Percentiles rank a stretch among this genome's conserved stretches.
These are phyloP conservation scores for Diabrotica undecimpunctata DNA, from an alignment of 1,140 invertebrate species.

Conservation along the genomic window DNA sequence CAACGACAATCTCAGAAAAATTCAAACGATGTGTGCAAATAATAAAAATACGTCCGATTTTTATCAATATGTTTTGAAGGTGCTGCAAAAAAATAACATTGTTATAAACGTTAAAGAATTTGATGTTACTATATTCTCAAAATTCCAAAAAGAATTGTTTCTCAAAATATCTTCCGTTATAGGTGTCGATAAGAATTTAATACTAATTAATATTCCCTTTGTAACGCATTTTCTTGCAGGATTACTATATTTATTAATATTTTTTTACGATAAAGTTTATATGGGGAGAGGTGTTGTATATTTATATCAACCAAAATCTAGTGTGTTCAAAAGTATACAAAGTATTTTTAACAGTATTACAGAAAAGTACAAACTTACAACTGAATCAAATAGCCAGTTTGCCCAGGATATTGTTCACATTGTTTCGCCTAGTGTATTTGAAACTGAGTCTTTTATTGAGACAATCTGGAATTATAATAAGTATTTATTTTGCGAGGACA, in stretches of 20 bases:
- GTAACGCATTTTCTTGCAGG: conserved; percentile 39
- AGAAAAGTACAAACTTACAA: neutral
- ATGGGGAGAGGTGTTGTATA: conserved; percentile 26
- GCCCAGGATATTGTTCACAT: conserved; percentile 13
- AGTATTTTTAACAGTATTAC: conserved; percentile 7
- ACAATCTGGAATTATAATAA: conserved; percentile 16
- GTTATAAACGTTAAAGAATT: conserved; percentile 31
- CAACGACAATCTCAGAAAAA: conserved; percentile 19
- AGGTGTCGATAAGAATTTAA: conserved; percentile 28
- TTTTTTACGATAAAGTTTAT: conserved; percentile 28
- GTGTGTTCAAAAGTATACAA: conserved; percentile 13
- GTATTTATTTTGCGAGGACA: conserved; percentile 19
- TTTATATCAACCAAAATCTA: conserved; percentile 19
- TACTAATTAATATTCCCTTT: conserved; percentile 36
- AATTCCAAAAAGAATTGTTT: conserved; percentile 33
- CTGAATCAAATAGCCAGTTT: neutral
- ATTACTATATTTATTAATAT: conserved; percentile 32
- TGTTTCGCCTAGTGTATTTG: conserved; percentile 3
- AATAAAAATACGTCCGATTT: conserved; percentile 17
- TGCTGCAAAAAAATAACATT: conserved; percentile 17
- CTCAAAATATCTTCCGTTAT: conserved; percentile 19
- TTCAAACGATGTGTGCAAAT: conserved; percentile 16
- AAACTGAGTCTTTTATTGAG: neutral
- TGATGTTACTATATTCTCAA: conserved; percentile 21
- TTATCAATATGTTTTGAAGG: conserved; percentile 23